A percentile compares a stretch with the other conserved stretches of the same genome.
Conservation (phyloP, 2,888 invertebrate species). For the Napeogenes sylphis region DNA sequence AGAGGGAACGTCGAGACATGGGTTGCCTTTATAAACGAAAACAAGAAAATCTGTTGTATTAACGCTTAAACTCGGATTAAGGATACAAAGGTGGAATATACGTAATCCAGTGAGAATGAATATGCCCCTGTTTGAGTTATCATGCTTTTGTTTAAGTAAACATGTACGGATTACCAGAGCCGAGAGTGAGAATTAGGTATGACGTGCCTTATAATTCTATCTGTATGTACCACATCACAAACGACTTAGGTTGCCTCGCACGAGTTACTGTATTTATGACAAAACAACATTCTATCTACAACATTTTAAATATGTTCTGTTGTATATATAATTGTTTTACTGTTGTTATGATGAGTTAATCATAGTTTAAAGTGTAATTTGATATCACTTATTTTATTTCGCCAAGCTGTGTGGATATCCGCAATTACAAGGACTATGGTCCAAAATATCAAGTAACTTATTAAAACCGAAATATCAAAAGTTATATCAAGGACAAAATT, state of each 20-base stretch:
- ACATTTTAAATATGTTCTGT: too few relatives aligned
- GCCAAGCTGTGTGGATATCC: too few relatives aligned
- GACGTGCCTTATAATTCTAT: not conserved
- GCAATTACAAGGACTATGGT: too few relatives aligned
- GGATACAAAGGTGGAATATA: slow-evolving; percentile 49
- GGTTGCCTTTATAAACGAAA: slow-evolving; percentile 44
- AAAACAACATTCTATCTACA: too few relatives aligned
- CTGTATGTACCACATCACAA: not conserved
- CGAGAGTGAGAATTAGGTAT: not conserved
- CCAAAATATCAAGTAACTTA: slow-evolving; percentile 2
- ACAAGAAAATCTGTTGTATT: slow-evolving; percentile 64
- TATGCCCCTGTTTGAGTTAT: slow-evolving; percentile 18
- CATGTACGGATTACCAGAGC: not conserved
- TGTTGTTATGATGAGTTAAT: too few relatives aligned
- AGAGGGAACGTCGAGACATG: slow-evolving; percentile 46
- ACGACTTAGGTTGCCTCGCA: not conserved
- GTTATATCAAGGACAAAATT: too few relatives aligned
- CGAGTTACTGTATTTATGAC: not conserved
- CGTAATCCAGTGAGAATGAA: slow-evolving; percentile 44
- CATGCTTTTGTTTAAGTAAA: slow-evolving; percentile 24
- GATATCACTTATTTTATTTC: too few relatives aligned
- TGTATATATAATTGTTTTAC: too few relatives aligned
- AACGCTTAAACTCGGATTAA: slow-evolving; percentile 55
- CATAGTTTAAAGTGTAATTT: too few relatives aligned
- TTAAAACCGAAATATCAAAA: not conserved